These are phyloP conservation scores for Orchestia grillus DNA, from an alignment of 1,140 invertebrate genomes.

Conservation along the genomic window DNA sequence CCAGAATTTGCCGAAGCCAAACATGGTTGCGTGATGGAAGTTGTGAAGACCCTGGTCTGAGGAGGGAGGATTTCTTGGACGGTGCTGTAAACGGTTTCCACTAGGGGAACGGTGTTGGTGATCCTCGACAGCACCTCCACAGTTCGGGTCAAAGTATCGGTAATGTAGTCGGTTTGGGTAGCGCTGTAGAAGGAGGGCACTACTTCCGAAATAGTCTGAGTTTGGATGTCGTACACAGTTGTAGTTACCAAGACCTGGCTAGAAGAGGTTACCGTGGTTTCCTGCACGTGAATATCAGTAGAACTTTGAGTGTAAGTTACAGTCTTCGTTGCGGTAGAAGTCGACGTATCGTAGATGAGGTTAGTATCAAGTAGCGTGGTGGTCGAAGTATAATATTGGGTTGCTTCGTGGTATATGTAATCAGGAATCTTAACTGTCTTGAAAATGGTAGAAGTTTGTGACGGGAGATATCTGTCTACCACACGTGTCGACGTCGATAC, in stretches of 20 bases:
- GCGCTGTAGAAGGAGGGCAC: slow-evolving; percentile 37
- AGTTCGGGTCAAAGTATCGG: not conserved
- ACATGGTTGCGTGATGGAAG: not conserved
- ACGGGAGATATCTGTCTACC: not conserved
- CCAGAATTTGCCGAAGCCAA: not conserved
- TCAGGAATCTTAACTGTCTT: slow-evolving; percentile 9
- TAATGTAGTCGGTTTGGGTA: not conserved
- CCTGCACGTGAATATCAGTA: slow-evolving; percentile 11
- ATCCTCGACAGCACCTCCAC: not conserved
- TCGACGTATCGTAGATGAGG: not conserved
- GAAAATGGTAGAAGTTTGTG: slow-evolving; percentile 24
- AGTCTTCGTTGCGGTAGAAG: not conserved
- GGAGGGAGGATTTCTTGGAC: not conserved
- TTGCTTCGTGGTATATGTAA: not conserved
- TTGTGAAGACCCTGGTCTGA: not conserved
- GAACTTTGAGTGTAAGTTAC: slow-evolving; percentile 23
- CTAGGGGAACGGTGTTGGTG: slow-evolving; percentile 10
- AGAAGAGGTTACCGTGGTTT: slow-evolving; percentile 42
- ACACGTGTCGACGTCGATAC: not conserved
- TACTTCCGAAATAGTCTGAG: not conserved
- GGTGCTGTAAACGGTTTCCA: slow-evolving; percentile 11
- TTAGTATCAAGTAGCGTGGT: not conserved
- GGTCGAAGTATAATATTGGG: not conserved
- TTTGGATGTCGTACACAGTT: not conserved
- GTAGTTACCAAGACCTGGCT: not conserved